Evolutionary conservation across 2,888 invertebrate genomes (phyloP).

Genomic region (Limnephilus rhombicus): DNA sequence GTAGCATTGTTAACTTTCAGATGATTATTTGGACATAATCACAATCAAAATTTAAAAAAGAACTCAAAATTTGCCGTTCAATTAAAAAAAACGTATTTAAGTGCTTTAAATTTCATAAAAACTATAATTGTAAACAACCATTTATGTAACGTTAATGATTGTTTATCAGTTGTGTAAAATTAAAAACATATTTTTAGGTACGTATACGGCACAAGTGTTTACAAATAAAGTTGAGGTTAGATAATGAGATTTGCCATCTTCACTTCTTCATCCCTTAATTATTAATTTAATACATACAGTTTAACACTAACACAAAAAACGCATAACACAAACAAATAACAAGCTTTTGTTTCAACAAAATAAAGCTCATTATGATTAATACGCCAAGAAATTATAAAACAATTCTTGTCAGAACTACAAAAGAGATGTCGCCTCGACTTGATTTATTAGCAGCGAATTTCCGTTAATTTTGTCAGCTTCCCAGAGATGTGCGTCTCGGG

Average conservation of each 20-base stretch:
- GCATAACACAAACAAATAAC: neutral
- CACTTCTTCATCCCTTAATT: neutral
- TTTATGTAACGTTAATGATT: no score
- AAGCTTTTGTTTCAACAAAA: neutral
- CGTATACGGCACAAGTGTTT: no score
- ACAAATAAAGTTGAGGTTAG: no score
- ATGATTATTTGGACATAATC: no score
- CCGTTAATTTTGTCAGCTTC: conserved; percentile 38
- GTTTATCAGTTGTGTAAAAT: no score
- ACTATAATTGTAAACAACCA: no score
- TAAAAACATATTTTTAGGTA: no score
- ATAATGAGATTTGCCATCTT: neutral
- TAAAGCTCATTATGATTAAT: conserved; percentile 13
- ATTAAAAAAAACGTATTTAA: no score
- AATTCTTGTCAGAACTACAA: conserved; percentile 31
- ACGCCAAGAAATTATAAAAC: conserved; percentile 25
- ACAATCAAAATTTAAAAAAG: no score
- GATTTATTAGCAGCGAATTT: conserved; percentile 30
- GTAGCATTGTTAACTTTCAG: neutral
- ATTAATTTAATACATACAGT: neutral
- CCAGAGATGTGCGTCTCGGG: conserved; percentile 13
- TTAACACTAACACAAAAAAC: neutral
- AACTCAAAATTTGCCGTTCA: no score
- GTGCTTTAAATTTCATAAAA: no score
- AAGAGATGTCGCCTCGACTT: conserved; percentile 37